A percentile compares a stretch with the other conserved stretches of the same genome.
Evolutionary conservation across 2,888 invertebrate species (phyloP).

Genomic region (Rotaria sp.): DNA sequence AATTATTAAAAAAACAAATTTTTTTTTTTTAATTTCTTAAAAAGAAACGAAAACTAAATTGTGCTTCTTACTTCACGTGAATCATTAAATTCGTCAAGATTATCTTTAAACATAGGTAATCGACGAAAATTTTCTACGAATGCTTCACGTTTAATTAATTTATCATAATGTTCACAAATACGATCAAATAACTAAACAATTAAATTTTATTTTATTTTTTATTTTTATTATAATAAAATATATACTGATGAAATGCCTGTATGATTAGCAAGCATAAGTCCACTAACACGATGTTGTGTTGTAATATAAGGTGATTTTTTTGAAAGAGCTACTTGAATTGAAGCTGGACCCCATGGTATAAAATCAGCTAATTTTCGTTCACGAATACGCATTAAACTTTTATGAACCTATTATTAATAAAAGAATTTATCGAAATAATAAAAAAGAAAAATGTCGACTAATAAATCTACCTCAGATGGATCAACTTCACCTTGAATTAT

Average conservation of each 20-base stretch:
- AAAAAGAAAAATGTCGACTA: neutral
- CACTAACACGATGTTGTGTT: conserved; percentile 86
- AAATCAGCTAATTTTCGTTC: conserved; percentile 88
- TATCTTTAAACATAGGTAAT: conserved; percentile 84
- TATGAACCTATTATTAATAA: conserved; percentile 65
- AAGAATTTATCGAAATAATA: neutral
- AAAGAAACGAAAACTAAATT: neutral
- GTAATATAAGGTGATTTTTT: conserved; percentile 89
- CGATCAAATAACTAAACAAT: conserved; percentile 73
- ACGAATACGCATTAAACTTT: conserved; percentile 84
- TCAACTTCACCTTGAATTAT: conserved; percentile 88
- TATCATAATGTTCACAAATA: conserved; percentile 83
- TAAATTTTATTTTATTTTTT: neutral
- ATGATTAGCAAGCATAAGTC: conserved; percentile 93
- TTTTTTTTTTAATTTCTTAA: no score
- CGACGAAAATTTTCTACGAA: conserved; percentile 92
- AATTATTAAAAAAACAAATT: neutral
- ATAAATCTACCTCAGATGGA: conserved; percentile 68
- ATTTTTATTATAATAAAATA: neutral
- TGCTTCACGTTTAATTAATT: conserved; percentile 84
- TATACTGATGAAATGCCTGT: conserved; percentile 86
- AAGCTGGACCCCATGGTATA: conserved; percentile 95
- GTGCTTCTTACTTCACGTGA: conserved; percentile 63
- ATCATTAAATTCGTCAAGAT: conserved; percentile 78
- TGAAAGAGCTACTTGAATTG: conserved; percentile 89